Percentiles rank a stretch among this genome's conserved stretches.
phyloP scores from a whole-genome alignment of 1,140 invertebrate species.

The Holotrichia oblita region DNA sequence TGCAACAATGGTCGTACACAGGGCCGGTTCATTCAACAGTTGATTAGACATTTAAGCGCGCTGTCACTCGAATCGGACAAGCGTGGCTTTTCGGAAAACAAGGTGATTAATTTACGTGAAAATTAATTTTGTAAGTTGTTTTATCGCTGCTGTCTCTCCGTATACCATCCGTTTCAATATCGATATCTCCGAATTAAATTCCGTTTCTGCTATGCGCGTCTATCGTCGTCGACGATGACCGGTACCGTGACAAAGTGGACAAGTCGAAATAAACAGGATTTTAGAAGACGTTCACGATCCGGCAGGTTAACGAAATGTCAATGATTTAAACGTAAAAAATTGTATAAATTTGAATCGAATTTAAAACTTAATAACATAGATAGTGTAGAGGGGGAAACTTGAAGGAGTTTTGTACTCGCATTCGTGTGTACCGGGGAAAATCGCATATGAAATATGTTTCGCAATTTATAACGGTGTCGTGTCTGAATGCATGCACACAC shows the following conservation, averaged over 20 bases:
- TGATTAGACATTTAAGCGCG: slow-evolving; percentile 33
- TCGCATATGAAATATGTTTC: slow-evolving; percentile 14
- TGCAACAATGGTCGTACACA: slow-evolving; percentile 18
- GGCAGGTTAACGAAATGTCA: background rate
- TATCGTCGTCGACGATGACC: too few relatives aligned
- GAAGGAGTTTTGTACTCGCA: background rate
- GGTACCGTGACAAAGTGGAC: background rate
- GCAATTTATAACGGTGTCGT: slow-evolving; percentile 23
- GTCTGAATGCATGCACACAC: background rate
- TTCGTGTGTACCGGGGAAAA: slow-evolving; percentile 13
- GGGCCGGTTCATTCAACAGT: slow-evolving; percentile 9
- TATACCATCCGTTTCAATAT: background rate
- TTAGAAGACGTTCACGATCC: background rate
- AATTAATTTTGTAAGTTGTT: slow-evolving; percentile 36
- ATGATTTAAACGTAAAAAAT: background rate
- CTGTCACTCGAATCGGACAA: slow-evolving; percentile 29
- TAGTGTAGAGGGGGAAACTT: background rate
- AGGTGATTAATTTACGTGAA: slow-evolving; percentile 35
- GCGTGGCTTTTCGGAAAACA: slow-evolving; percentile 25
- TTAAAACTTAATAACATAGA: too few relatives aligned
- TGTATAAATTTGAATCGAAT: too few relatives aligned
- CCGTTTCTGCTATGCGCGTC: background rate
- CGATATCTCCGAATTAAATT: slow-evolving; percentile 21
- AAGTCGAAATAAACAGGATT: background rate
- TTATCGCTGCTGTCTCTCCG: slow-evolving; percentile 1